phyloP scores from a whole-genome alignment of 2,888 invertebrate genomes.

The Amaurobius ferox region DNA sequence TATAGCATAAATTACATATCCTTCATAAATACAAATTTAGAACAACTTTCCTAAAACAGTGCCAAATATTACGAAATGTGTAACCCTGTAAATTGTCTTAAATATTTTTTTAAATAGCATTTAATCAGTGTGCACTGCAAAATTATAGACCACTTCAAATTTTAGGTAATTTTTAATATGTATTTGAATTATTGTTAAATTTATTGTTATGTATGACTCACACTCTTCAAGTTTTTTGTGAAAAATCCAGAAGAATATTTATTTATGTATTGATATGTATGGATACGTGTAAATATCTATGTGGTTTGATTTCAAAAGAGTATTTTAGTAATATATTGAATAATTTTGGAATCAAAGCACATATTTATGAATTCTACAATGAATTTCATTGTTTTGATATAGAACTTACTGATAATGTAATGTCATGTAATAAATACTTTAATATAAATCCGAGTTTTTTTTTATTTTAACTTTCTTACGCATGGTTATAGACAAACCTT shows the following conservation, averaged over 20 bases:
- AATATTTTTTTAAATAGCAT: too few species aligned
- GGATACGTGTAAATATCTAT: neutral
- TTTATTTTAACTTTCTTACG: too few species aligned
- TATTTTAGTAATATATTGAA: neutral
- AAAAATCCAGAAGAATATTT: neutral
- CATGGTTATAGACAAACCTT: too few species aligned
- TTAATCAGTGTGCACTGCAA: neutral
- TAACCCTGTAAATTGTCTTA: neutral
- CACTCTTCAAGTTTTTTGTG: neutral
- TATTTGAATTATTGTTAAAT: too few species aligned
- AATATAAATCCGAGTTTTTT: neutral
- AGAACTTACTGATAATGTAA: slow-evolving; percentile 5
- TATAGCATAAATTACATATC: too few species aligned
- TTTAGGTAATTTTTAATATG: neutral
- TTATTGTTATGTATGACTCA: too few species aligned
- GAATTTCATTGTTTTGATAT: neutral
- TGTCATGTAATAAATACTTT: slow-evolving; percentile 5
- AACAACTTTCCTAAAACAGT: neutral
- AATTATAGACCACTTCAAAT: neutral
- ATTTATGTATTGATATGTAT: slow-evolving; percentile 14
- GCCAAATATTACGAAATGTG: neutral
- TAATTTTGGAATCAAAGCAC: slow-evolving; percentile 3
- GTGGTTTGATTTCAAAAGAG: slow-evolving; percentile 4
- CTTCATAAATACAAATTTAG: too few species aligned
- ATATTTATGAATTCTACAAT: neutral